Evolutionary conservation across 2,797 vertebrate species (phyloP).

Genomic region (Moxostoma hubbsi): DNA sequence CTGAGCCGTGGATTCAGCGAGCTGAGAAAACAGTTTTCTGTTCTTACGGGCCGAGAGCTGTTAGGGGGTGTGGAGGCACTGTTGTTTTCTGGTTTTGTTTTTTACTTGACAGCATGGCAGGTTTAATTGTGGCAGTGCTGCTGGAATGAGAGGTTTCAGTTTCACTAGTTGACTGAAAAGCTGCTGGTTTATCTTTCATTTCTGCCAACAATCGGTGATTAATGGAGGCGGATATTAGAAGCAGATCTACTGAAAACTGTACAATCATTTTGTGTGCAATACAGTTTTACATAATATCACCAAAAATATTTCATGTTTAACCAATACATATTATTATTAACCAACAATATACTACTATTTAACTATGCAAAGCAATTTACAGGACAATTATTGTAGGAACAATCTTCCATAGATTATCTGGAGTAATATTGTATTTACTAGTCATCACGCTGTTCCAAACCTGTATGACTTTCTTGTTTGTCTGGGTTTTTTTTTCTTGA

Average conservation of each 20-base stretch:
- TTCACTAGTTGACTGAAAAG: conserved; percentile 21
- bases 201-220: conserved; percentile 3
- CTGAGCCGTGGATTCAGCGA: conserved; percentile 19
- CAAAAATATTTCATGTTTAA: no score
- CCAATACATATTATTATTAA: no score
- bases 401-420: no score
- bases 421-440: no score
- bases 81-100: conserved; percentile 13
- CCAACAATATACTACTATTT: no score
- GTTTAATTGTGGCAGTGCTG: conserved; percentile 20
- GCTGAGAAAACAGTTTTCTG: conserved; percentile 6
- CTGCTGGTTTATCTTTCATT: conserved; percentile 13
- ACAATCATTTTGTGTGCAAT: background rate
- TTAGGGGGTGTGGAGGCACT: background rate
- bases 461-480: no score
- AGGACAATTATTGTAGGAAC: no score
- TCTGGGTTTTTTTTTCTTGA: no score
- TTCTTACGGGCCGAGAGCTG: conserved; percentile 11
- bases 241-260: background rate
- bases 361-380: no score
- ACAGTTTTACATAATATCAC: no score
- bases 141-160: conserved; percentile 18
- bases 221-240: background rate
- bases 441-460: no score
- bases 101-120: background rate